These are phyloP conservation scores for Thereva unica DNA, from an alignment of 2,888 invertebrate genomes.

Conservation along the genomic window DNA sequence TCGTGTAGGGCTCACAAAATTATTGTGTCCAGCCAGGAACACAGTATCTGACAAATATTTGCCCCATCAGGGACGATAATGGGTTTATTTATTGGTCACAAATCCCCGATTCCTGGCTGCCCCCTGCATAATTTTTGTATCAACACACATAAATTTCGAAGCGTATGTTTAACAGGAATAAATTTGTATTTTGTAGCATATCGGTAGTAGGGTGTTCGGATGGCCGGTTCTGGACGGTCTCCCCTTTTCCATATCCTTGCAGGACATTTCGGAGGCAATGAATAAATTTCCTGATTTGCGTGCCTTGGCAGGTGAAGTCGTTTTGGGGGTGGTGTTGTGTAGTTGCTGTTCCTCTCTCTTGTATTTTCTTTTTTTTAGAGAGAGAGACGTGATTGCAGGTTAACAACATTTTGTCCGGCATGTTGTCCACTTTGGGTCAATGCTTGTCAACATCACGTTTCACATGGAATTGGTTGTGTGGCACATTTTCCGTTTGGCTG, in stretches of 20 bases:
- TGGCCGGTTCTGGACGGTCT: constrained; percentile 1
- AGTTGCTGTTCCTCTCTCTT: too few species aligned
- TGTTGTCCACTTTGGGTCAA: constrained; percentile 1
- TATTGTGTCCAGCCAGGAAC: neutral
- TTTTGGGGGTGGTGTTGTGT: too few species aligned
- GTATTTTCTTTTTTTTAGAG: neutral
- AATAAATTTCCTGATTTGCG: constrained; percentile 28
- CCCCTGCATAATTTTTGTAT: constrained; percentile 26
- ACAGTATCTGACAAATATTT: too few species aligned
- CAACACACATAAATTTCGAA: constrained; percentile 22
- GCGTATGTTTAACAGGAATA: constrained; percentile 28
- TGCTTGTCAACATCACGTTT: neutral
- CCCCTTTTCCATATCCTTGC: neutral
- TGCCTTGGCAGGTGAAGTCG: neutral
- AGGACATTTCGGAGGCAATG: neutral
- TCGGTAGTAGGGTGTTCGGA: neutral
- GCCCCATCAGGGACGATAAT: constrained; percentile 4
- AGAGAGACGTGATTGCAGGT: constrained; percentile 16
- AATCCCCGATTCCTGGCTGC: constrained; percentile 8
- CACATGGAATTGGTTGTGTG: constrained; percentile 7
- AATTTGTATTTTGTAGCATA: constrained; percentile 25
- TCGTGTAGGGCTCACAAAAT: too few species aligned
- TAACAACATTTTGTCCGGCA: constrained; percentile 3
- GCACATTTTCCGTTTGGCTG: constrained; percentile 11
- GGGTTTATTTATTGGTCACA: constrained; percentile 18